Conservation (phyloP, 2,113 vertebrate species). For the Aix galericulata region DNA sequence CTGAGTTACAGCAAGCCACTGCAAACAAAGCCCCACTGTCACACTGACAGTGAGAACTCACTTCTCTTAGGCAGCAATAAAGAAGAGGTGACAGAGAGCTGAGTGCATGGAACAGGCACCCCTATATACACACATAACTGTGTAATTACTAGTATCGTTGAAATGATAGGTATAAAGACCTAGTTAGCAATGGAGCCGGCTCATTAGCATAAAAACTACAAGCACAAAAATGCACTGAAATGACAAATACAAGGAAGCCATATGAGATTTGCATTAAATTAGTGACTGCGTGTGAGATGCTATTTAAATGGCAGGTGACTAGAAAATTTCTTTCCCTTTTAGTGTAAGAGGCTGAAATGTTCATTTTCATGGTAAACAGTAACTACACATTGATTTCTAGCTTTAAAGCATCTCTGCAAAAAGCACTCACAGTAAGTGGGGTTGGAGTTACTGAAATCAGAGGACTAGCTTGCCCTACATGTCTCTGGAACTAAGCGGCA, state of each 20-base stretch:
- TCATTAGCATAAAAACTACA: constrained; percentile 57
- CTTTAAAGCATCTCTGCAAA: constrained; percentile 51
- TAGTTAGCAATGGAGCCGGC: constrained; percentile 30
- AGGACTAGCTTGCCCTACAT: not conserved
- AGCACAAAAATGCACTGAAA: constrained; percentile 38
- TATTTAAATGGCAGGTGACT: constrained; percentile 72
- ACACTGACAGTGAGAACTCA: not conserved
- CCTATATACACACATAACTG: not conserved
- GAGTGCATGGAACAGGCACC: not conserved
- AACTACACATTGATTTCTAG: constrained; percentile 45
- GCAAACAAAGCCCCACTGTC: not conserved
- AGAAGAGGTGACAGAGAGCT: constrained; percentile 28
- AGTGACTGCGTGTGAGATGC: constrained; percentile 34
- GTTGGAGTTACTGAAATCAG: not conserved
- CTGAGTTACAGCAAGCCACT: not conserved
- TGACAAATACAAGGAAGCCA: constrained; percentile 55
- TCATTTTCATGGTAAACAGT: constrained; percentile 70
- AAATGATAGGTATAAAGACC: constrained; percentile 44
- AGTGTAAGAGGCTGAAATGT: constrained; percentile 50
- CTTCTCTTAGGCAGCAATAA: not conserved
- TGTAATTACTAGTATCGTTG: constrained; percentile 43
- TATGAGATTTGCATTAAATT: constrained; percentile 72
- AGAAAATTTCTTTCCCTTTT: constrained; percentile 51
- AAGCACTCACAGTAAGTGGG: constrained; percentile 18
- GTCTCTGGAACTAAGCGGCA: not conserved